phyloP scores from a whole-genome alignment of 2,797 vertebrate species.

The Capromys pilorides region DNA sequence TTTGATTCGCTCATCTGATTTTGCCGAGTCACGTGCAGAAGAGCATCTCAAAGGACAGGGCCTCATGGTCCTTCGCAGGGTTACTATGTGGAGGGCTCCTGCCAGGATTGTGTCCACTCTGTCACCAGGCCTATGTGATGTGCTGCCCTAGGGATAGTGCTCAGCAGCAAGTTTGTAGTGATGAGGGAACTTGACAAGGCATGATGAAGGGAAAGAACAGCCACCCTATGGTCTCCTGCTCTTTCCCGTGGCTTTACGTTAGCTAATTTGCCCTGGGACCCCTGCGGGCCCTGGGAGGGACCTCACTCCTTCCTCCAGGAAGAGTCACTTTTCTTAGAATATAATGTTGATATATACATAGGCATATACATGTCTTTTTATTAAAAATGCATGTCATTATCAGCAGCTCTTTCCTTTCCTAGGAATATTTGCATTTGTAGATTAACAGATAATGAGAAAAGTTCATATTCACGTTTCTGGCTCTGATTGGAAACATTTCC shows the following conservation, averaged over 20 bases:
- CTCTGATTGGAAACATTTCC: not conserved
- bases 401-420: constrained; percentile 11
- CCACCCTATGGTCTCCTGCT: not conserved
- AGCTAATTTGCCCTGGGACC: not conserved
- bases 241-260: not conserved
- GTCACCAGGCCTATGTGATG: too few relatives aligned
- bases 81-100: not conserved
- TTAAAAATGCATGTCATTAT: not conserved
- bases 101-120: not conserved
- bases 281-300: not conserved
- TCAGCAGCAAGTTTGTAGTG: accelerated
- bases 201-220: too few relatives aligned
- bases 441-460: not conserved
- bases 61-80: not conserved
- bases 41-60: not conserved
- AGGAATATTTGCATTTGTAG: constrained; percentile 15
- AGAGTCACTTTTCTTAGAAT: not conserved
- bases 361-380: not conserved
- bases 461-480: not conserved
- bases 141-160: not conserved
- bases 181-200: not conserved
- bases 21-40: not conserved
- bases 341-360: not conserved
- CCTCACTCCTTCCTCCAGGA: not conserved
- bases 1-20: not conserved